A percentile compares a stretch with the other conserved stretches of the same genome.
phyloP scores from a whole-genome alignment of 2,888 invertebrate genomes.

The Homarus gammarus region DNA sequence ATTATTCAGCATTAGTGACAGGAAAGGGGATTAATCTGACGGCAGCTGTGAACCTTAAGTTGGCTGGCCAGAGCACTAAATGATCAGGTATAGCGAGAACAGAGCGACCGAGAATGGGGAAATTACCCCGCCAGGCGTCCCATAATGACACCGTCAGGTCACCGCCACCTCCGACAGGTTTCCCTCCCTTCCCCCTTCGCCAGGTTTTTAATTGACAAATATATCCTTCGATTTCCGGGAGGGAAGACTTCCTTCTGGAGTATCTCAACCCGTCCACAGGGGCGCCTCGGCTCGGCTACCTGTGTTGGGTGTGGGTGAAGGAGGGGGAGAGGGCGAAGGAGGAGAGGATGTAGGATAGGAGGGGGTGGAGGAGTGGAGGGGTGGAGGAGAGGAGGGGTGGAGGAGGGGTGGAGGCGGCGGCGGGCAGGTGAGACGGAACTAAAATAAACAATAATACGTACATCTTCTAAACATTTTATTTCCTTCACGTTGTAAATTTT shows the following conservation, averaged over 20 bases:
- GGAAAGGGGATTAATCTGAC: background rate
- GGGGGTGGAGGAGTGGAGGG: background rate
- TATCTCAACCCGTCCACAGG: background rate
- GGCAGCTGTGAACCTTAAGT: background rate
- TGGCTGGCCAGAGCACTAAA: background rate
- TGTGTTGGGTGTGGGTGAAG: background rate
- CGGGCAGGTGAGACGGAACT: background rate
- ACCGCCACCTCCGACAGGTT: background rate
- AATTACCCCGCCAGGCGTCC: slow-evolving; percentile 18
- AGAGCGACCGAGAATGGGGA: background rate
- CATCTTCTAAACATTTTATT: too few relatives aligned
- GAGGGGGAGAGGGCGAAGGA: too few relatives aligned
- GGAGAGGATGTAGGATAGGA: too few relatives aligned
- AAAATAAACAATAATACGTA: too few relatives aligned
- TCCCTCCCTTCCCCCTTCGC: too few relatives aligned
- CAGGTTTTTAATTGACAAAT: slow-evolving; percentile 35
- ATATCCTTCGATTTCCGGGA: slow-evolving; percentile 20
- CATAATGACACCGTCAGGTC: slow-evolving; percentile 1
- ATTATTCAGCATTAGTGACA: background rate
- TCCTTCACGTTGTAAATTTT: too few relatives aligned
- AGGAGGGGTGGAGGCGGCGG: background rate
- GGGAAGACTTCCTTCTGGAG: slow-evolving; percentile 16
- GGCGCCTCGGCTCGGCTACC: background rate
- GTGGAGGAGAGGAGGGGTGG: background rate
- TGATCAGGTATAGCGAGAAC: background rate